Conservation (phyloP, 92 coral and sea anemone species). For the Parazoanthus darwini region DNA sequence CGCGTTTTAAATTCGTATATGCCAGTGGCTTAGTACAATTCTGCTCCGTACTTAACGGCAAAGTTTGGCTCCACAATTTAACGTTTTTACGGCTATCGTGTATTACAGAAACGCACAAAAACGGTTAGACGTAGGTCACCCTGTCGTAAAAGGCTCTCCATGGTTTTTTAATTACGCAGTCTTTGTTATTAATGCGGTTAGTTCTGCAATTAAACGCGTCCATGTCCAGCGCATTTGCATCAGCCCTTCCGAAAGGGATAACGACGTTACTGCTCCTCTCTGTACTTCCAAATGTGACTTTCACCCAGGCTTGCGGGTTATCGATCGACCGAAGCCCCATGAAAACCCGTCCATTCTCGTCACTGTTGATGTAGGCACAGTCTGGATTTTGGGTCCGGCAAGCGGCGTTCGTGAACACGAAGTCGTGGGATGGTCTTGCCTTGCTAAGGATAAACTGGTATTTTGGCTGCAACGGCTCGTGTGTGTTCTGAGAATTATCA, state of each 20-base stretch:
- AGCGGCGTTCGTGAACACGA: constrained; percentile 3
- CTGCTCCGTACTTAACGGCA: too few relatives aligned
- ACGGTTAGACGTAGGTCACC: background rate
- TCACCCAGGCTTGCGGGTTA: background rate
- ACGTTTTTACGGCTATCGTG: too few relatives aligned
- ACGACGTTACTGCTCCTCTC: background rate
- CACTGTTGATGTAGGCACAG: constrained; percentile 2
- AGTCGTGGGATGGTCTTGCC: background rate
- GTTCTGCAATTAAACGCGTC: background rate
- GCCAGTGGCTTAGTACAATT: too few relatives aligned
- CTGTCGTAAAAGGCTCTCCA: background rate
- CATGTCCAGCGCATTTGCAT: background rate
- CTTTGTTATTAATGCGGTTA: background rate
- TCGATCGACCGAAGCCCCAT: constrained; percentile 14
- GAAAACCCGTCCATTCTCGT: background rate
- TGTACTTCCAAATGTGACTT: background rate
- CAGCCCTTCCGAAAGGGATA: background rate
- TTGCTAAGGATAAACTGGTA: background rate
- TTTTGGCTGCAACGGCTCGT: background rate
- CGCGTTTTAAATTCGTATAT: too few relatives aligned
- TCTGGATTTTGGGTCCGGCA: background rate
- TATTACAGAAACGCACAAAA: too few relatives aligned
- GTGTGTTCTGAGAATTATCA: background rate
- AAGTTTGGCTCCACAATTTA: too few relatives aligned
- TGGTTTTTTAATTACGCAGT: background rate